Conservation (phyloP, 2,888 invertebrate species). For the Brachypterus glaber region DNA sequence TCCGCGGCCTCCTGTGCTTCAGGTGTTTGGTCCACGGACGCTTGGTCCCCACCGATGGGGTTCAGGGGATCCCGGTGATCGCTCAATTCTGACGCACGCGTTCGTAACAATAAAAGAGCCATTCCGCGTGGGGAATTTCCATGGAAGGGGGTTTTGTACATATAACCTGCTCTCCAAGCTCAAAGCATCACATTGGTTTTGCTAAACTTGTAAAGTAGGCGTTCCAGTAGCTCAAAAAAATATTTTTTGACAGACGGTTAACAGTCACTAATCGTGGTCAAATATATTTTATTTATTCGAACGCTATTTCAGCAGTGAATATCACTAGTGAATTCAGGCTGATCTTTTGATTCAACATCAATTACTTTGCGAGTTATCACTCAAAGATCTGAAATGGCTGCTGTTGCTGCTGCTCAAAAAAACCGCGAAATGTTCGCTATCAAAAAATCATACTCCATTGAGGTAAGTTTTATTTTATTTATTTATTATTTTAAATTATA, state of each 20-base stretch:
- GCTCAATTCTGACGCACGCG: slow-evolving; percentile 51
- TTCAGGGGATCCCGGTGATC: slow-evolving; percentile 34
- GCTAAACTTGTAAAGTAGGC: slow-evolving; percentile 35
- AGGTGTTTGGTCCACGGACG: no score
- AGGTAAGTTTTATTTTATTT: slow-evolving; percentile 57
- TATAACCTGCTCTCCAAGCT: no score
- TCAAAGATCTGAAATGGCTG: slow-evolving; percentile 53
- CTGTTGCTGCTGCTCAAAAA: slow-evolving; percentile 86
- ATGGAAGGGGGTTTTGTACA: slow-evolving; percentile 36
- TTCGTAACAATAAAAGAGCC: slow-evolving; percentile 41
- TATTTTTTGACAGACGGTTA: slow-evolving; percentile 36
- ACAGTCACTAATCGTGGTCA: slow-evolving; percentile 48
- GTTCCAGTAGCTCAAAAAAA: slow-evolving; percentile 16
- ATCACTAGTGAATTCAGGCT: slow-evolving; percentile 36
- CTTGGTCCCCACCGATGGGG: no score
- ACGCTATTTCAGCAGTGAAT: slow-evolving; percentile 43
- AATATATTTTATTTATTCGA: slow-evolving; percentile 20
- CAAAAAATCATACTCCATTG: slow-evolving; percentile 94
- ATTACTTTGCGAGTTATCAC: slow-evolving; percentile 19
- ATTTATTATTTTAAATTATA: slow-evolving; percentile 8
- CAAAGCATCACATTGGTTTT: slow-evolving; percentile 34
- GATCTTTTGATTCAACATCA: slow-evolving; percentile 17
- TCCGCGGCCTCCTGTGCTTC: no score
- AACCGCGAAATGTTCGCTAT: slow-evolving; percentile 95
- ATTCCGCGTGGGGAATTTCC: slow-evolving; percentile 45